These are phyloP conservation scores for Andrena hattorfiana DNA, from an alignment of 2,888 invertebrate species.

Conservation along the genomic window DNA sequence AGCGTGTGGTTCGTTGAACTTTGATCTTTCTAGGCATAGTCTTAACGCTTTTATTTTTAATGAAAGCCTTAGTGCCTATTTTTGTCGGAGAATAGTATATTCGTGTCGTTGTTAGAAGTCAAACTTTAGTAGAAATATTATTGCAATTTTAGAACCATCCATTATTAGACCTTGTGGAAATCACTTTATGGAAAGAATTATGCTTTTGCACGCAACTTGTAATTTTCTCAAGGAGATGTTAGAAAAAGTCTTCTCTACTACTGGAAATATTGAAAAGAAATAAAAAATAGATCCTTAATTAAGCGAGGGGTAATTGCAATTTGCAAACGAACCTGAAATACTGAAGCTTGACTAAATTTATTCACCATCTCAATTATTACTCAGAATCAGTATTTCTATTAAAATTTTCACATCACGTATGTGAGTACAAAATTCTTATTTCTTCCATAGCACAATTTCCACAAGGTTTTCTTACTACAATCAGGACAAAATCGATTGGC, in stretches of 20 bases:
- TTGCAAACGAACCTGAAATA: no score
- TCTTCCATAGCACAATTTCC: background rate
- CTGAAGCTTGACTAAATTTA: no score
- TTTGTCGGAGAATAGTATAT: background rate
- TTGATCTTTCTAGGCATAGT: background rate
- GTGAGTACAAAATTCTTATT: background rate
- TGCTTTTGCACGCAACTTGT: background rate
- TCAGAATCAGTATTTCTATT: background rate
- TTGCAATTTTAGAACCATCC: background rate
- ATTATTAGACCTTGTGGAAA: background rate
- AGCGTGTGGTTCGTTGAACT: background rate
- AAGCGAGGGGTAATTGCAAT: no score
- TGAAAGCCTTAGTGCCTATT: background rate
- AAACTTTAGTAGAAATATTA: background rate
- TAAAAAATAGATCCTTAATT: background rate
- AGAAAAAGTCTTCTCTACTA: no score
- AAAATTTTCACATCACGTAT: background rate
- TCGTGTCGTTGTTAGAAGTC: background rate
- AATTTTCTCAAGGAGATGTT: background rate
- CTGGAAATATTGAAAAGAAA: background rate
- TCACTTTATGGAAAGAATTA: background rate
- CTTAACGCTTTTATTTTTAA: background rate
- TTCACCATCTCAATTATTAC: no score
- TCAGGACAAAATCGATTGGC: background rate
- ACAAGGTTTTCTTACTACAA: background rate